Evolutionary conservation across 2,888 invertebrate genomes (phyloP).

Genomic region (Drosophila aldrichi): DNA sequence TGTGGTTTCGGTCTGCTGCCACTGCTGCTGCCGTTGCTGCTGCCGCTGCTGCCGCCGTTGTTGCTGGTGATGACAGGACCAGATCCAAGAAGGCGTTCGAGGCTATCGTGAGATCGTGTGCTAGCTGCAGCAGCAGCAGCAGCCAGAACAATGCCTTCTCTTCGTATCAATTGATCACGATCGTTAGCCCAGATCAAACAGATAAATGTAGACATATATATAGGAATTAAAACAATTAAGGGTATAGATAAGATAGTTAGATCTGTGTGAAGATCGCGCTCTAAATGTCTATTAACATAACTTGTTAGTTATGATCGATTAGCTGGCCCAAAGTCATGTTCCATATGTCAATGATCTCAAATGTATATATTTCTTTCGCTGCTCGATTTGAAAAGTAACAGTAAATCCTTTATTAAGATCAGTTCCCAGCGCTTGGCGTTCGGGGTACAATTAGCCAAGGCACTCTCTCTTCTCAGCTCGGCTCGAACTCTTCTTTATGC

Average conservation of each 20-base stretch:
- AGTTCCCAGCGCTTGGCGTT: slow-evolving; percentile 29
- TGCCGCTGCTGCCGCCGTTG: neutral
- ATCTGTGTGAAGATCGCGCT: too few species aligned
- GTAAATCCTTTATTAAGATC: slow-evolving; percentile 29
- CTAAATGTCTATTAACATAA: too few species aligned
- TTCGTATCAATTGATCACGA: slow-evolving; percentile 67
- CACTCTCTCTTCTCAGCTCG: slow-evolving; percentile 6
- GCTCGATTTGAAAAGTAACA: neutral
- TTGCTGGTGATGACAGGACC: slow-evolving; percentile 51
- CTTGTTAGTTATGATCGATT: too few species aligned
- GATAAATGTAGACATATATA: neutral
- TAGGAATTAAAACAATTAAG: too few species aligned
- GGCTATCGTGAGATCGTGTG: slow-evolving; percentile 57
- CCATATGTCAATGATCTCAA: neutral
- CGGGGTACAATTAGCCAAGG: slow-evolving; percentile 56
- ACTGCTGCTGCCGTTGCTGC: slow-evolving; percentile 13
- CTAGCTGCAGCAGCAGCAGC: slow-evolving; percentile 27
- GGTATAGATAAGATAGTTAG: too few species aligned
- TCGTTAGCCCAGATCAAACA: slow-evolving; percentile 29
- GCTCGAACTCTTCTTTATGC: neutral
- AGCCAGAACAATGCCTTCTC: slow-evolving; percentile 57
- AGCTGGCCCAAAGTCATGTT: too few species aligned
- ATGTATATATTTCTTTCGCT: neutral
- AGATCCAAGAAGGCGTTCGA: slow-evolving; percentile 38
- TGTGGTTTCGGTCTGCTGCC: slow-evolving; percentile 54